Evolutionary conservation across 2,797 vertebrate genomes (phyloP), one percentile per base, ranked within the genome.

Genomic region (Darevskia nairensis): DNA sequence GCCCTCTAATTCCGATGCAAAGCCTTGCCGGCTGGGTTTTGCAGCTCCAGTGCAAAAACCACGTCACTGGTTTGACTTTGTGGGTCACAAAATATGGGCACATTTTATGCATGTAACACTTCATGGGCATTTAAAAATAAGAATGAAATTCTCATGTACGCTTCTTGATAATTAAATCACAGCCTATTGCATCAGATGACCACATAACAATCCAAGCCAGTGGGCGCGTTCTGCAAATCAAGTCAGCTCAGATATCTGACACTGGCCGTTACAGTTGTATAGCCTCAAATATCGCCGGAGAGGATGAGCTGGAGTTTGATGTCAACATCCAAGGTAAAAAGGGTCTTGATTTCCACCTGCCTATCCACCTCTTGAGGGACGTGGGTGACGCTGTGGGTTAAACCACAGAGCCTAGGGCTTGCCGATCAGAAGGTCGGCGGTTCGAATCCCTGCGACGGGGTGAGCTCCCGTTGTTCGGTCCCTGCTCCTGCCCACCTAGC

Each of bases 221-320:
- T 7, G 98, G 98, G n/a, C 98, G 91, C 1, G 97, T 96, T 19
- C 97, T 99, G 92, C 97, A 97, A 94, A 98, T 99, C 94, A 97
- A 97, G 88, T 97, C 98, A n/a, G 97, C 98, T 72, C 98, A 98
- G 92, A 96, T 99, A 91, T 98, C 98, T 1, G 98, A 99, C 95
- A 99, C 98, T 0, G 98, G 99, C 23, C 98, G 99, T 75, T 99
- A 99, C 87, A 98, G 98, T 85, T 99, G 99, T 86, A 91, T 99
- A 81, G 99, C 99, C 75, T 98, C 98, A 86, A 99, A 99, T 90
- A 80, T 99, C 72, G 99, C 98, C 85, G 99, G 99, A 88, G 98
- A 99, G 95, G 99, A 99, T 93, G 99, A 99, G 95, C 95, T 99
- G 97, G 99, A 99, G 96, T 99, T 99, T 97, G 99, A 99, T 97